These are phyloP conservation scores for Agrochola litura DNA, from an alignment of 2,888 invertebrate genomes.

Conservation along the genomic window DNA sequence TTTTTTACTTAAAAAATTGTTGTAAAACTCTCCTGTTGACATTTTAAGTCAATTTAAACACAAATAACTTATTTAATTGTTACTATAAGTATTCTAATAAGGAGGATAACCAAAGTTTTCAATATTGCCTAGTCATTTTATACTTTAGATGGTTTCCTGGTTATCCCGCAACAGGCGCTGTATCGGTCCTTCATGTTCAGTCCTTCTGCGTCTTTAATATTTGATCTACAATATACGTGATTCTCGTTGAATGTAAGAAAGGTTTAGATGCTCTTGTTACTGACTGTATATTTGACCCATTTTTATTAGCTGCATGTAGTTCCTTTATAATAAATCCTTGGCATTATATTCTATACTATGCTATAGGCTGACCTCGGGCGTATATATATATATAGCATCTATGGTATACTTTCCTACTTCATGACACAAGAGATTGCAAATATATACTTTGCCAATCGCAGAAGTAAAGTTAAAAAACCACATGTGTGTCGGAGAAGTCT, in stretches of 20 bases:
- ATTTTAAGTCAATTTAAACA: too few species aligned
- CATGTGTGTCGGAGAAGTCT: too few species aligned
- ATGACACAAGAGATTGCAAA: too few species aligned
- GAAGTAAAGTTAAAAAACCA: too few species aligned
- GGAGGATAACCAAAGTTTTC: background rate
- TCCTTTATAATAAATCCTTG: too few species aligned
- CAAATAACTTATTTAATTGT: background rate
- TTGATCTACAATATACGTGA: conserved; percentile 59
- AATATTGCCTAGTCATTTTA: background rate
- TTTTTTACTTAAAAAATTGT: too few species aligned
- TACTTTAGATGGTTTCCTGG: background rate
- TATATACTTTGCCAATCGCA: too few species aligned
- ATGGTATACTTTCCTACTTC: too few species aligned
- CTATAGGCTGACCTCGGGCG: too few species aligned
- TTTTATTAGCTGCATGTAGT: background rate
- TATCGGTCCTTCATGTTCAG: conserved; percentile 19
- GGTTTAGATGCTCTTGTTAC: conserved; percentile 16
- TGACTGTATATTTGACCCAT: background rate
- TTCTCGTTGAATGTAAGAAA: conserved; percentile 51
- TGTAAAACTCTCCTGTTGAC: too few species aligned
- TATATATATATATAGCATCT: too few species aligned
- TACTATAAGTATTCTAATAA: background rate
- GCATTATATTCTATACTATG: too few species aligned
- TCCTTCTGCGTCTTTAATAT: conserved; percentile 52
- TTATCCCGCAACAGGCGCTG: conserved; percentile 15